phyloP scores from a whole-genome alignment of 2,113 vertebrate genomes.

The Nothobranchius kuhntae region DNA sequence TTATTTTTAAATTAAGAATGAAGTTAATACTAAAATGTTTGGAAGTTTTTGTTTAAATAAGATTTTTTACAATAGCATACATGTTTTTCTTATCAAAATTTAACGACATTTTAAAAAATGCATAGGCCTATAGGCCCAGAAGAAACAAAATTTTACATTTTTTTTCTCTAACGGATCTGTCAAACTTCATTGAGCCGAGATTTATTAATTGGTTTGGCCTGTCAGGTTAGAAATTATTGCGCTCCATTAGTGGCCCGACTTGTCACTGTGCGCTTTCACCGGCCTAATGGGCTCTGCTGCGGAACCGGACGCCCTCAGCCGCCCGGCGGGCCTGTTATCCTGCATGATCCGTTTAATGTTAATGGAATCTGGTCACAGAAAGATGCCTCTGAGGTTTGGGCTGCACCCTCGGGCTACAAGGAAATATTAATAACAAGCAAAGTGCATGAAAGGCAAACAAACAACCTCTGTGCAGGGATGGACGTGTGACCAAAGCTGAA shows the following conservation, averaged over 20 bases:
- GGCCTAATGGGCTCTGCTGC: slow-evolving; percentile 75
- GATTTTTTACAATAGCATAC: too few species aligned
- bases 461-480: background rate
- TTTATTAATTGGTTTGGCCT: slow-evolving; percentile 76
- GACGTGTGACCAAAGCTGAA: too few species aligned
- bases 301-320: slow-evolving; percentile 25
- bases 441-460: background rate
- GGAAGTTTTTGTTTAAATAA: background rate
- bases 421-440: slow-evolving; percentile 1
- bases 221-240: slow-evolving; percentile 80
- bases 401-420: slow-evolving; percentile 18
- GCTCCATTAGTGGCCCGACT: slow-evolving; percentile 71
- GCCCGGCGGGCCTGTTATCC: slow-evolving; percentile 68
- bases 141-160: background rate
- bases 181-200: slow-evolving; percentile 59
- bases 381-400: slow-evolving; percentile 50
- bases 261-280: slow-evolving; percentile 79
- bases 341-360: slow-evolving; percentile 67
- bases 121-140: background rate
- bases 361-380: slow-evolving; percentile 66
- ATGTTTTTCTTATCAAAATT: too few species aligned
- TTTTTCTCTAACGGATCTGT: slow-evolving; percentile 57
- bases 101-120: background rate
- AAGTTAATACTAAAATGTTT: too few species aligned
- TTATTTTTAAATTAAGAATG: too few species aligned